Conservation (phyloP, 2,888 invertebrate species). For the Rhamnusium bicolor region DNA sequence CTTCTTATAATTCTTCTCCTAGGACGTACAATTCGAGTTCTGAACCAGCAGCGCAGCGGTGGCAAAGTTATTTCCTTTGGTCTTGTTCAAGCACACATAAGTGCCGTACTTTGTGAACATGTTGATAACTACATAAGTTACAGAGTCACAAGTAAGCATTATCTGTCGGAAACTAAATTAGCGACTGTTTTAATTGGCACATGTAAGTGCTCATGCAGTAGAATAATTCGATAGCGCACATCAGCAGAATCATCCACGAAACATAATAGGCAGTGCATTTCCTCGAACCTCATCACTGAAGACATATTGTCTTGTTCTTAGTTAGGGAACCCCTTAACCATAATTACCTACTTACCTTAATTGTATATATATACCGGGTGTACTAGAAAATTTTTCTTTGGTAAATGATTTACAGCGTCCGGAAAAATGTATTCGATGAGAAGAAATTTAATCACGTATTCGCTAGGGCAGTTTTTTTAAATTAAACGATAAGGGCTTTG, state of each 20-base stretch:
- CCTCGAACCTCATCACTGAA: not conserved
- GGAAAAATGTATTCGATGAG: too few relatives aligned
- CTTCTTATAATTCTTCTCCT: not conserved
- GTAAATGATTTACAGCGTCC: too few relatives aligned
- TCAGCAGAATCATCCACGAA: constrained; percentile 1
- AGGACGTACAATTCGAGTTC: not conserved
- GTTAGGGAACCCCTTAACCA: not conserved
- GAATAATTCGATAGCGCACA: constrained; percentile 1
- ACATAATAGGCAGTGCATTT: not conserved
- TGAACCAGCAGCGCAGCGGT: not conserved
- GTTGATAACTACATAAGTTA: constrained; percentile 12
- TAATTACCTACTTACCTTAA: not conserved
- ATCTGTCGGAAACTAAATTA: constrained; percentile 19
- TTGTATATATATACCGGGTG: not conserved
- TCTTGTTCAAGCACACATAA: not conserved
- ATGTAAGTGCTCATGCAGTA: not conserved
- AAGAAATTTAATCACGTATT: too few relatives aligned
- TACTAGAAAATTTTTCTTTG: not conserved
- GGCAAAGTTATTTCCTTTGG: constrained; percentile 3
- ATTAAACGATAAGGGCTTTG: too few relatives aligned
- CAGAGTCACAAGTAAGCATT: constrained; percentile 1
- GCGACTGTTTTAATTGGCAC: constrained; percentile 21
- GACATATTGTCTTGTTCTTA: not conserved
- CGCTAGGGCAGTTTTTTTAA: too few relatives aligned
- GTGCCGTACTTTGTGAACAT: not conserved